Evolutionary conservation across 2,888 invertebrate species (phyloP), one percentile per base, ranked within the genome.

Genomic region (Oxytorus armatus): DNA sequence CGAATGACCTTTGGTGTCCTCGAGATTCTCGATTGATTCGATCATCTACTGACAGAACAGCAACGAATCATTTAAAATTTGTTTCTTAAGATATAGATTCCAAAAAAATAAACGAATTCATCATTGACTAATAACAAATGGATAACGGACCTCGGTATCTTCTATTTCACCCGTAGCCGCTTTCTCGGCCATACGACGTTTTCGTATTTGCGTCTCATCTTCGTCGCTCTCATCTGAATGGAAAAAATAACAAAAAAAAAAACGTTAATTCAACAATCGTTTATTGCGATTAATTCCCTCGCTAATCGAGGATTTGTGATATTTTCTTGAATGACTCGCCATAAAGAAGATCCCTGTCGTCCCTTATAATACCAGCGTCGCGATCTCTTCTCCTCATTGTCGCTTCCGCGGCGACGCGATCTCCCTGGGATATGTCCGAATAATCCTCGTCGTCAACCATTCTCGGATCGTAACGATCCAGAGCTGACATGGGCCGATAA

Each of bases 1-100:
- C 0, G 97, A 94, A 89, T 98, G 96, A 0, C 99, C 99, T 90
- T 98, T 98, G 3, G 98, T 98, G 88, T 99, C 99, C 91, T 99
- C 99, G 36, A 99, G 93, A 92, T 99, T 99, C 92, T 99, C 99
- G 82, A 99, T 98, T 72, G 98, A 97, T 92, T 99, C 99, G 53
- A 98, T 95, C 93, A 97, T 96, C 93, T 94, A 82, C 25, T 21
- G 55, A 63, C 5, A 47, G 51, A 49, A 29, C 11, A 8, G 8
- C 4, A 10, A 10, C 25, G 11, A 18, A 42, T 18, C 7, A 23
- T 3, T 8, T 25, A 36, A 42, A 39, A 39, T 7, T 11, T 39
- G 39, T 39, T 29, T 3, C 2, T 29, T 5, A 39, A 39, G 10
- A 39, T 29, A 29, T 29, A 10, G 39, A 10, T 10, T 3, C 5